phyloP scores from a whole-genome alignment of 2,888 invertebrate species.

The Hemicrepidius hirtus region DNA sequence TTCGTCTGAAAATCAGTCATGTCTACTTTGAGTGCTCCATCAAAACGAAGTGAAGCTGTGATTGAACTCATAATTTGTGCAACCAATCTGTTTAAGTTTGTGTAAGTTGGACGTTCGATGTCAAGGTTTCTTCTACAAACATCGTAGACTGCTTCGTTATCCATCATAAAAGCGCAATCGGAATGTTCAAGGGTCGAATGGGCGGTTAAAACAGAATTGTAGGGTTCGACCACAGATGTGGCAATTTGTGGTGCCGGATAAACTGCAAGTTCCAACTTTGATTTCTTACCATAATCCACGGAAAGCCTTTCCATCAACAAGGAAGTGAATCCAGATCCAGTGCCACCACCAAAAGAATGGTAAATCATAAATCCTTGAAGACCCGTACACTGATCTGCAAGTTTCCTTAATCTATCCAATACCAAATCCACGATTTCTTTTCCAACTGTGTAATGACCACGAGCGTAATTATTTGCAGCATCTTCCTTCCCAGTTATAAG shows the following conservation, averaged over 20 bases:
- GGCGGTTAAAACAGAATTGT: constrained; percentile 79
- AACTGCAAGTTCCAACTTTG: constrained; percentile 66
- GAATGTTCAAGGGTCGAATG: constrained; percentile 78
- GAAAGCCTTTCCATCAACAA: constrained; percentile 68
- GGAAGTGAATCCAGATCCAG: constrained; percentile 80
- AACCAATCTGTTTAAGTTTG: constrained; percentile 78
- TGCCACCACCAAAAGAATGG: constrained; percentile 78
- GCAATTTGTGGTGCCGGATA: constrained; percentile 59
- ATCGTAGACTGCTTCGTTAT: constrained; percentile 72
- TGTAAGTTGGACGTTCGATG: constrained; percentile 78
- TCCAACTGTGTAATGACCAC: constrained; percentile 84
- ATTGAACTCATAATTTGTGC: constrained; percentile 76
- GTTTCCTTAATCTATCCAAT: constrained; percentile 79
- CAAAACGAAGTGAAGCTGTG: constrained; percentile 77
- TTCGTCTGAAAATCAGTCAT: constrained; percentile 77
- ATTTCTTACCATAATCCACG: constrained; percentile 41
- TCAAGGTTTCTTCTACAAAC: constrained; percentile 63
- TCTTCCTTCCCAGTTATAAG: constrained; percentile 88
- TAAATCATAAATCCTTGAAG: constrained; percentile 78
- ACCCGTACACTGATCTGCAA: constrained; percentile 78
- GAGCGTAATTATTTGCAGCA: constrained; percentile 90
- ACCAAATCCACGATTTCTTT: constrained; percentile 82
- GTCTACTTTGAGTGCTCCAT: constrained; percentile 77
- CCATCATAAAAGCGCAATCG: constrained; percentile 78
- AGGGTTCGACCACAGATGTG: constrained; percentile 75